Percentiles rank a stretch among this genome's conserved stretches.
phyloP scores from a whole-genome alignment of 2,113 vertebrate genomes.

The Neodontobutis hainanensis region DNA sequence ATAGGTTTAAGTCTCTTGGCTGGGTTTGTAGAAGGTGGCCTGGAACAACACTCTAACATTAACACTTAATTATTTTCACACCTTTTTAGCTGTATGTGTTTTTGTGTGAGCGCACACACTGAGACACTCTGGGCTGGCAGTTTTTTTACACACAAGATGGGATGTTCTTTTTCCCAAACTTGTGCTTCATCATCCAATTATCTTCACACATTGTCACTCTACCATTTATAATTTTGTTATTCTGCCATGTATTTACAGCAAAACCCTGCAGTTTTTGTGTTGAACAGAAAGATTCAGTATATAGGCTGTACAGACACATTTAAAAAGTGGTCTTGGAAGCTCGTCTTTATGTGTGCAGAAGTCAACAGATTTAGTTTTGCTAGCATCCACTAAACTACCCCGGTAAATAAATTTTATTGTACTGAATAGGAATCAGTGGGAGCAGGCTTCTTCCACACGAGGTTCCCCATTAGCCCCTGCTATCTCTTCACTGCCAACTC shows the following conservation, averaged over 20 bases:
- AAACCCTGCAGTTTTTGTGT: constrained; percentile 11
- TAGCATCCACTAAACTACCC: too few species aligned
- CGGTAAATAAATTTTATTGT: too few species aligned
- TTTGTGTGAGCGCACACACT: constrained; percentile 15
- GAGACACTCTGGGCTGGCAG: constrained; percentile 35
- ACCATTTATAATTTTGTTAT: constrained; percentile 40
- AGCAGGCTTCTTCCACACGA: too few species aligned
- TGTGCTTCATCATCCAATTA: constrained; percentile 36
- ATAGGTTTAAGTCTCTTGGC: constrained; percentile 12
- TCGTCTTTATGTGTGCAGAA: too few species aligned
- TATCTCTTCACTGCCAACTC: background rate
- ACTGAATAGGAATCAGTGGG: too few species aligned
- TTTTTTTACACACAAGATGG: constrained; percentile 10
- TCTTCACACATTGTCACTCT: constrained; percentile 46
- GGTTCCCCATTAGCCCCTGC: too few species aligned
- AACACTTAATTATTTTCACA: constrained; percentile 35
- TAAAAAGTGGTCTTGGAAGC: constrained; percentile 8
- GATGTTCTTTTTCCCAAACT: constrained; percentile 24
- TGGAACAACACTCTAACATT: constrained; percentile 24
- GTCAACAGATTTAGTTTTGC: too few species aligned
- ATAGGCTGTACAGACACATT: constrained; percentile 18
- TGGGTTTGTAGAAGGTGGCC: constrained; percentile 8
- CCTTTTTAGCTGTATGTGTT: constrained; percentile 20
- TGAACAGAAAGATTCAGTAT: constrained; percentile 10
- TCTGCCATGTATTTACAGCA: constrained; percentile 41